Conservation (phyloP, 2,888 invertebrate species). For the Sarcophaga carnaria region DNA sequence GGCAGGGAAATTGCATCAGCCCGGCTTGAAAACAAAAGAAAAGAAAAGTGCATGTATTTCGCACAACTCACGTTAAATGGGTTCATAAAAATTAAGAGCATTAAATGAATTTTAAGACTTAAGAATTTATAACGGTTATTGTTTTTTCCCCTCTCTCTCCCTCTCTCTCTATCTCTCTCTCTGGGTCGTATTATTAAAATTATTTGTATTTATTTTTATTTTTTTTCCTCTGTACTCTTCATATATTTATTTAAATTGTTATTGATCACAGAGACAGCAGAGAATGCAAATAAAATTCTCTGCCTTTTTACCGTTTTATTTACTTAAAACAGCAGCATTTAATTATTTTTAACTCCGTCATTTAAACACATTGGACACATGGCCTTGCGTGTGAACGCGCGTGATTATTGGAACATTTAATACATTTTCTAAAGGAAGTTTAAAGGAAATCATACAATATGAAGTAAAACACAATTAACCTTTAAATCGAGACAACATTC, state of each 20-base stretch:
- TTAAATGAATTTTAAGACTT: constrained; percentile 59
- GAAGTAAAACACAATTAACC: too few species aligned
- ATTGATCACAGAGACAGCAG: constrained; percentile 2
- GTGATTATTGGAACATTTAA: too few species aligned
- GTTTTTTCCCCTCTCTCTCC: too few species aligned
- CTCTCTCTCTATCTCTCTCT: too few species aligned
- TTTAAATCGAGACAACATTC: too few species aligned
- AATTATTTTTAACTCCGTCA: background rate
- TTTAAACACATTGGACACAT: too few species aligned
- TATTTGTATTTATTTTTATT: background rate
- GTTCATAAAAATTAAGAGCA: constrained; percentile 60
- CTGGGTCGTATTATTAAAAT: too few species aligned
- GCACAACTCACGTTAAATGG: constrained; percentile 37
- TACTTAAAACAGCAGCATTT: constrained; percentile 33
- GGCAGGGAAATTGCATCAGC: constrained; percentile 29
- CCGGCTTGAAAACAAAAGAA: constrained; percentile 31
- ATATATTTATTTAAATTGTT: constrained; percentile 5
- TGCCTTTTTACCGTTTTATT: background rate
- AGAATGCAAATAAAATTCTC: background rate
- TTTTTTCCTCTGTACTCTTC: background rate
- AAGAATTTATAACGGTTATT: constrained; percentile 2
- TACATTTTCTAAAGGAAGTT: too few species aligned
- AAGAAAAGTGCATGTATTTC: constrained; percentile 19
- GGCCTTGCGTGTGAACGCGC: too few species aligned
- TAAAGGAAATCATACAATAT: too few species aligned